Conservation (phyloP, 2,797 vertebrate genomes). For the Mormyrus hasselquistii region DNA sequence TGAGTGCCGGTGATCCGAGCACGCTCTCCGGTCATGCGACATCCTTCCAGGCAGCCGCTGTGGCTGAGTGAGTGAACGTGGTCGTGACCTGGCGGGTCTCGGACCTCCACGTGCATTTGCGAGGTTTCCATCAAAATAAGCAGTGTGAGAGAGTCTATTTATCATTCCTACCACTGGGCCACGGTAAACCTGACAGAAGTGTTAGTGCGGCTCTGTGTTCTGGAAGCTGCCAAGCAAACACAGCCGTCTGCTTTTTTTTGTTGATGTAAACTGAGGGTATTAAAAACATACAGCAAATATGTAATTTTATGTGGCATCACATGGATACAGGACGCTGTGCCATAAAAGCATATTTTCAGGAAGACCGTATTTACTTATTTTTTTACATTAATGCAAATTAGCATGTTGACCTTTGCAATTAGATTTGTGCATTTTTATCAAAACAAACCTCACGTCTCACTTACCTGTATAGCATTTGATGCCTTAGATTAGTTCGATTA, state of each 20-base stretch:
- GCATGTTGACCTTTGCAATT: background rate
- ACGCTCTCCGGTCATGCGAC: background rate
- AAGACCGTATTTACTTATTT: background rate
- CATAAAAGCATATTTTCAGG: background rate
- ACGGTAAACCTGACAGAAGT: background rate
- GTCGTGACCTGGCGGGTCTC: background rate
- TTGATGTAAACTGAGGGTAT: background rate
- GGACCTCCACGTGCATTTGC: background rate
- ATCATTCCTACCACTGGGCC: background rate
- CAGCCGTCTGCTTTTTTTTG: background rate
- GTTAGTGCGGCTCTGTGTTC: background rate
- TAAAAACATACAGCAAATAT: background rate
- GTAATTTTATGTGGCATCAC: background rate
- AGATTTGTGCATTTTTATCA: background rate
- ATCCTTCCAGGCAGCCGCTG: background rate
- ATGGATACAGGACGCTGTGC: background rate
- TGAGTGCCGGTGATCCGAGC: slow-evolving; percentile 41
- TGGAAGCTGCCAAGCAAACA: background rate
- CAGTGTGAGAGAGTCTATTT: background rate
- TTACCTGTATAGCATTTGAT: background rate
- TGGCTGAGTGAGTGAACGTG: background rate
- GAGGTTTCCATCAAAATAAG: background rate
- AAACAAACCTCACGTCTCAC: background rate
- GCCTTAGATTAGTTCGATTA: background rate
- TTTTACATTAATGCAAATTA: background rate